These are phyloP conservation scores for Colostygia pectinataria DNA, from an alignment of 2,888 invertebrate genomes.

Conservation along the genomic window DNA sequence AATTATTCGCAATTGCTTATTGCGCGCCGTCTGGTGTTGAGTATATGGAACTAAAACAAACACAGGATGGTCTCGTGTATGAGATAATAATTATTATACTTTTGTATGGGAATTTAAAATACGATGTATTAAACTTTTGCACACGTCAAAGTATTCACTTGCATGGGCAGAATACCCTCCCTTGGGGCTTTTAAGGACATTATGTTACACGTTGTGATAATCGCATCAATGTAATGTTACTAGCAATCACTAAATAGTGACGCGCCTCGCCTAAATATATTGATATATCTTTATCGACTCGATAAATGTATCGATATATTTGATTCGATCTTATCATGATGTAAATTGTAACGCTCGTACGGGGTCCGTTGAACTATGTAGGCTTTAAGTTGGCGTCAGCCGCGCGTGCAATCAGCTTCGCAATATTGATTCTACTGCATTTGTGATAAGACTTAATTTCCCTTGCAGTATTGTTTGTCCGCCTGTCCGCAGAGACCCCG, in stretches of 20 bases:
- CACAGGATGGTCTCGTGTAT: no score
- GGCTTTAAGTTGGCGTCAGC: slow-evolving; percentile 42
- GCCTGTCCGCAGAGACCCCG: slow-evolving; percentile 23
- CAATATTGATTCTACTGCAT: slow-evolving; percentile 55
- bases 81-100: no score
- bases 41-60: no score
- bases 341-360: slow-evolving; percentile 42
- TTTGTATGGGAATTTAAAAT: no score
- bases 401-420: slow-evolving; percentile 50
- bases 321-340: slow-evolving; percentile 19
- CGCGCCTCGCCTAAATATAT: slow-evolving; percentile 25
- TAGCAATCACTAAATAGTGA: slow-evolving; percentile 19
- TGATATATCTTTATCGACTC: slow-evolving; percentile 21
- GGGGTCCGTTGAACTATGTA: slow-evolving; percentile 51
- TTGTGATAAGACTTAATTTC: slow-evolving; percentile 62
- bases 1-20: no score
- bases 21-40: no score
- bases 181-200: no score
- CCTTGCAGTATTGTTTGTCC: slow-evolving; percentile 56
- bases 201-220: no score
- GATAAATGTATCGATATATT: slow-evolving; percentile 27
- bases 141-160: no score
- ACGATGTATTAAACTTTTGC: no score
- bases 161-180: no score
- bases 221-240: slow-evolving; percentile 20